A percentile compares a stretch with the other conserved stretches of the same genome.
These are phyloP conservation scores for Lemur catta DNA, from an alignment of 2,797 vertebrate species.

Conservation along the genomic window DNA sequence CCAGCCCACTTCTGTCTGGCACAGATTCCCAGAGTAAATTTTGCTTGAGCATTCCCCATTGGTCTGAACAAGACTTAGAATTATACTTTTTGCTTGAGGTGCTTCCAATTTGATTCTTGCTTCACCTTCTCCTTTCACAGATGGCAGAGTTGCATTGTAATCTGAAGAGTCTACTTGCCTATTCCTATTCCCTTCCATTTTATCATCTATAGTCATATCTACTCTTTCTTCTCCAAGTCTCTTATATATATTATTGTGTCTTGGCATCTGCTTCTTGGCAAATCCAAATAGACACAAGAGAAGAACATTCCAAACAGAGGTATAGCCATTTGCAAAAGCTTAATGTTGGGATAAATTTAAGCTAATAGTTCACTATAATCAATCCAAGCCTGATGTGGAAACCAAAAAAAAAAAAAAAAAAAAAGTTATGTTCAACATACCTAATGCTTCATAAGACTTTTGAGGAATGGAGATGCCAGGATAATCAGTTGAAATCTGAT, in stretches of 20 bases:
- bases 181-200: neutral
- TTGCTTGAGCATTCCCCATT: neutral
- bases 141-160: neutral
- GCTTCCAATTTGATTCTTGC: neutral
- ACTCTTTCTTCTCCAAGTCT: neutral
- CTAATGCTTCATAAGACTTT: neutral
- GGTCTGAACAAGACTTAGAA: neutral
- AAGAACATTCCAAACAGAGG: neutral
- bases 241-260: neutral
- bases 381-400: neutral
- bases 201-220: neutral
- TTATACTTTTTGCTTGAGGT: neutral
- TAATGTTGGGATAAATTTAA: neutral
- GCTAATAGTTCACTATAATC: neutral
- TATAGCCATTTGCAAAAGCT: neutral
- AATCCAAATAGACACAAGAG: neutral
- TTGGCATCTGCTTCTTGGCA: neutral
- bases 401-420: neutral
- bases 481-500: neutral
- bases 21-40: neutral
- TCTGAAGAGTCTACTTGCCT: neutral
- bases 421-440: neutral
- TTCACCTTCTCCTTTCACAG: neutral
- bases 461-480: neutral
- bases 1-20: neutral